Evolutionary conservation across 1,140 invertebrate species (phyloP), one percentile per base, ranked within the genome.

Genomic region (Hylaeus volcanicus): DNA sequence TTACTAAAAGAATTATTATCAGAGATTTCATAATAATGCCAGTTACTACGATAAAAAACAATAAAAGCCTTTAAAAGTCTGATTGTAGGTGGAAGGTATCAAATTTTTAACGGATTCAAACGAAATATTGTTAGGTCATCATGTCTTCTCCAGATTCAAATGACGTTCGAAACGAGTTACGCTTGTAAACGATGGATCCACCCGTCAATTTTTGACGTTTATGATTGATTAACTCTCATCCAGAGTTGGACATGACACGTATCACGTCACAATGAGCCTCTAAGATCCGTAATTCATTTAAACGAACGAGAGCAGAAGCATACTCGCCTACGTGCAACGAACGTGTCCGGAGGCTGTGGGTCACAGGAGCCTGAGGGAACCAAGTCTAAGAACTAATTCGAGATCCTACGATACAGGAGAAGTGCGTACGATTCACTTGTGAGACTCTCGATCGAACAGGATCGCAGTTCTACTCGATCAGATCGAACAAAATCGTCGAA

Each of bases 271-370:
- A 78, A 78, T 65, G 71, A 41, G n/a, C 70, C 37, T 63, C 76
- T 45, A 65, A 56, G 61, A 51, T 48, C 55, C 26, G 63, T 60
- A 41, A 74, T 51, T 66, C 53, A 12, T 64, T 72, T 64, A 45
- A 66, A 37, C 60, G 43, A 68, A 79, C 11, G 71, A 66, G 78
- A 79, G 5, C 56, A 53, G 9, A 61, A 39, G 9, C 12, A 64
- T 15, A 43, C 37, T 61, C 64, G 61, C 58, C 55, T 51, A 12
- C 56, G 58, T 41, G 48, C 61, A 53, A 74, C 51, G 60, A 53
- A 70, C 55, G 53, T 90, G 55, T 84, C 90, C 90, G 68, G 68
- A 81, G 90, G 90, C 90, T 91, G 84, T 91, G 86, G 90, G 90
- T 92, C 89, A 83, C 79, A 86, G 78, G 77, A 48, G 81, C 90